Evolutionary conservation across 1,140 invertebrate species (phyloP).

Genomic region (Calliphora vicina): DNA sequence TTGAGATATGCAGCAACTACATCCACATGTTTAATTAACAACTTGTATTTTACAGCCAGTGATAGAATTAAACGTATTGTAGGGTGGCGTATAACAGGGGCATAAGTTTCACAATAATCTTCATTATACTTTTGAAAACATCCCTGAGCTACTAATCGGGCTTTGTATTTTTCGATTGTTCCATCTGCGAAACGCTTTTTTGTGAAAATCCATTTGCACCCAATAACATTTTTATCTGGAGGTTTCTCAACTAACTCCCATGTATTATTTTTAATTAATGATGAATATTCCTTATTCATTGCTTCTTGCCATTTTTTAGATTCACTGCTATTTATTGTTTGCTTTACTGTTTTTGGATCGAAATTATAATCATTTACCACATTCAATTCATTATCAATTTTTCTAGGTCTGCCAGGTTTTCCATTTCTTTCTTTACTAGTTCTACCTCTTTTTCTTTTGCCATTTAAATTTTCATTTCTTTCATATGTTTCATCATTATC

Average conservation of each 20-base stretch:
- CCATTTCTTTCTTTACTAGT: too few species aligned
- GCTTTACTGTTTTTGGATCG: too few species aligned
- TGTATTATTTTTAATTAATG: conserved; percentile 16
- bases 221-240: conserved; percentile 4
- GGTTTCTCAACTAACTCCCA: conserved; percentile 14
- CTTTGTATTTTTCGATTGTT: conserved; percentile 54
- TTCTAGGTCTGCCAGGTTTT: too few species aligned
- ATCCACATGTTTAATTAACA: not conserved
- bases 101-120: conserved; percentile 54
- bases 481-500: too few species aligned
- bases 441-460: too few species aligned
- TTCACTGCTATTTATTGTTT: too few species aligned
- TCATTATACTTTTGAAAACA: conserved; percentile 51
- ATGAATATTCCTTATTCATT: not conserved
- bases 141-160: too few species aligned
- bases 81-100: conserved; percentile 22
- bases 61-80: conserved; percentile 57
- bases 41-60: conserved; percentile 47
- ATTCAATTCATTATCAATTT: too few species aligned
- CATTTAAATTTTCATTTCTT: too few species aligned
- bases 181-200: conserved; percentile 34
- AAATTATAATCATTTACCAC: too few species aligned
- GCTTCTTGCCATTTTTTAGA: too few species aligned
- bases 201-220: conserved; percentile 8
- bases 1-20: conserved; percentile 61